Evolutionary conservation across 2,888 invertebrate genomes (phyloP).

Genomic region (Drosophila falleni): DNA sequence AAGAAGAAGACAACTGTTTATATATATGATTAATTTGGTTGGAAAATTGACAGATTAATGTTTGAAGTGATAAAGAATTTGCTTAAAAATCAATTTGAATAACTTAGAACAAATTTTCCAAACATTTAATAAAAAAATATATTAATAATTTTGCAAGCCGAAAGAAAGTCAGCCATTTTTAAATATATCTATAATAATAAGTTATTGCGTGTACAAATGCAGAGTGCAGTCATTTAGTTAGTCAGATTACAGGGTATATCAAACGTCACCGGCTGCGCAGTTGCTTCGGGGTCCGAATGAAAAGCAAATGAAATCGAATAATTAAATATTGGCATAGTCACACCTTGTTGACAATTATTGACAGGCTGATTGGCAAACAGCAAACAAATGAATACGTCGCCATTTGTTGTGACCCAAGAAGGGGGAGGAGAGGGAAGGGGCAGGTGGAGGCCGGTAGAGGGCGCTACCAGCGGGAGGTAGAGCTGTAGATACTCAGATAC

Average conservation of each 20-base stretch:
- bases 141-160: no score
- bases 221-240: background rate
- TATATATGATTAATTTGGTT: no score
- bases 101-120: no score
- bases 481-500: background rate
- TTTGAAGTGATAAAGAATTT: no score
- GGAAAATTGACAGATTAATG: no score
- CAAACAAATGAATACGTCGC: conserved; percentile 78
- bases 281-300: conserved; percentile 44
- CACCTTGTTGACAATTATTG: conserved; percentile 82
- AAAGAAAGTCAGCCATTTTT: no score
- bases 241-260: conserved; percentile 26
- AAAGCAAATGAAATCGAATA: conserved; percentile 75
- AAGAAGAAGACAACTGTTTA: no score
- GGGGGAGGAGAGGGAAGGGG: background rate
- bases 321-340: conserved; percentile 81
- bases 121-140: no score
- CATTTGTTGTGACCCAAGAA: conserved; percentile 34
- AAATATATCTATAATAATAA: background rate
- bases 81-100: no score
- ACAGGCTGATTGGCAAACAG: conserved; percentile 81
- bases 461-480: background rate
- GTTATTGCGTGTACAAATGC: background rate
- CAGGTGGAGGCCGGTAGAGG: background rate
- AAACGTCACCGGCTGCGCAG: conserved; percentile 35